Percentiles rank a stretch among this genome's conserved stretches.
These are phyloP conservation scores for Cynopterus sphinx DNA, from an alignment of 2,797 vertebrate species.

Conservation along the genomic window DNA sequence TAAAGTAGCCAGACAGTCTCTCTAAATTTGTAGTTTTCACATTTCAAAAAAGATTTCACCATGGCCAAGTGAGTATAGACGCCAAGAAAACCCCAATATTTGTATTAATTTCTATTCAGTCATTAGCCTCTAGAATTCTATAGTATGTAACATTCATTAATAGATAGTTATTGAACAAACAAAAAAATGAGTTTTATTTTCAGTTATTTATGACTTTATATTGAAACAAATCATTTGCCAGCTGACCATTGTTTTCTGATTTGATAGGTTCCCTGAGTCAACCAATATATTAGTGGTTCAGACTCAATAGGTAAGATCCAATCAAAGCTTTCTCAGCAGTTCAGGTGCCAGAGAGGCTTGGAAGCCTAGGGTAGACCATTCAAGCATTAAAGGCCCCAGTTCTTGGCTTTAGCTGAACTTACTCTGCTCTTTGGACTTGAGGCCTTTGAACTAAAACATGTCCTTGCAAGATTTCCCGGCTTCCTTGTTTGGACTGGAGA, in stretches of 20 bases:
- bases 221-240: neutral
- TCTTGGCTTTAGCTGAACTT: slow-evolving; percentile 57
- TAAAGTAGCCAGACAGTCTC: neutral
- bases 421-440: slow-evolving; percentile 73
- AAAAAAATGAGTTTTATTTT: neutral
- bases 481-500: slow-evolving; percentile 83
- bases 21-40: slow-evolving; percentile 14
- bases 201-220: neutral
- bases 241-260: neutral
- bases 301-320: neutral
- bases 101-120: neutral
- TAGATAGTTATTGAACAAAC: neutral
- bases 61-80: neutral
- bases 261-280: neutral
- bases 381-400: neutral
- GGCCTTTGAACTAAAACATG: slow-evolving; percentile 72
- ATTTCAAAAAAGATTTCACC: neutral
- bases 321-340: neutral
- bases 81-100: neutral
- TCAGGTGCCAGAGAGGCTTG: neutral
- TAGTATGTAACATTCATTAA: neutral
- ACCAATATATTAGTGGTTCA: neutral
- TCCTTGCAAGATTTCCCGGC: slow-evolving; percentile 70
- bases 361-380: too few species aligned
- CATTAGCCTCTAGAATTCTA: neutral